phyloP scores from a whole-genome alignment of 2,888 invertebrate species.

The Pediacus dermestoides region DNA sequence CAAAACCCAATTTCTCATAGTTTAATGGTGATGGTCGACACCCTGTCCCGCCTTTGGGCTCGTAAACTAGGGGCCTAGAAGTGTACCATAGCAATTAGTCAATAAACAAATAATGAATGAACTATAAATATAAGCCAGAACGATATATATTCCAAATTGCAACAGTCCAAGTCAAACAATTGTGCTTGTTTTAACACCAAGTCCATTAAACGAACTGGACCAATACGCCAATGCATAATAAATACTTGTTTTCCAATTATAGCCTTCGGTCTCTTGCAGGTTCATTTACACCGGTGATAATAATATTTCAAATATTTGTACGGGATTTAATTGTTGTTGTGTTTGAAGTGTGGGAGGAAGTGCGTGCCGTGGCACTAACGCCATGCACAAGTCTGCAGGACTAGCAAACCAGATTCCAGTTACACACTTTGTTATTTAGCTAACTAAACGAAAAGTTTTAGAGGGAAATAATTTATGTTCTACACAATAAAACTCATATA shows the following conservation, averaged over 20 bases:
- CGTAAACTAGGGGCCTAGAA: no score
- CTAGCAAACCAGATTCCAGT: no score
- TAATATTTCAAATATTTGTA: conserved; percentile 49
- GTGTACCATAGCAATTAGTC: conserved; percentile 48
- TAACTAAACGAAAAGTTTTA: no score
- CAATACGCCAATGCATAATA: conserved; percentile 45
- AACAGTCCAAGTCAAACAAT: conserved; percentile 6
- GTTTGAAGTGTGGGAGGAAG: conserved; percentile 12
- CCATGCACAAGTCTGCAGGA: no score
- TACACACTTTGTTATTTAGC: no score
- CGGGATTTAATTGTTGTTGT: conserved; percentile 45
- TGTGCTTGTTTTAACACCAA: conserved; percentile 22
- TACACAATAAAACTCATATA: no score
- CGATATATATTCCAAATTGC: no score
- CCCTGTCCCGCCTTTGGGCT: no score
- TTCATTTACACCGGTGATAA: conserved; percentile 47
- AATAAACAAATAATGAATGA: conserved; percentile 48
- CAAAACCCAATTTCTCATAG: no score
- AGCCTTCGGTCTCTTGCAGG: conserved; percentile 42
- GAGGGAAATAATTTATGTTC: no score
- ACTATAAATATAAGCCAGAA: conserved; percentile 41
- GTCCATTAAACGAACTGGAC: conserved; percentile 28
- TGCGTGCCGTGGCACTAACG: conserved; percentile 12
- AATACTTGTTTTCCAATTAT: conserved; percentile 48
- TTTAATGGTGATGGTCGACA: no score